Percentiles rank a stretch among this genome's conserved stretches.
These are phyloP conservation scores for Drosophila chauvacae DNA, from an alignment of 1,140 invertebrate species.

Conservation along the genomic window DNA sequence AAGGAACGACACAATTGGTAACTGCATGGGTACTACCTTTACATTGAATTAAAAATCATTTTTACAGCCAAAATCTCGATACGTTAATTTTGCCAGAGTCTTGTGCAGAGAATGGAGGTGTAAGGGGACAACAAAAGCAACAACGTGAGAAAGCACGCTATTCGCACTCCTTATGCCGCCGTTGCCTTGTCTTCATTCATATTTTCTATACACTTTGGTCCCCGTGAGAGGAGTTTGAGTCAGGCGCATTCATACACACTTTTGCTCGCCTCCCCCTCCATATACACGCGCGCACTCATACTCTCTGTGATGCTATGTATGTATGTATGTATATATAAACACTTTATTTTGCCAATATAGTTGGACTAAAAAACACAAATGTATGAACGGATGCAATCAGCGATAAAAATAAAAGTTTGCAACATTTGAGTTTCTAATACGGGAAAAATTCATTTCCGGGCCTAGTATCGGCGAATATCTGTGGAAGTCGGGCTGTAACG, in stretches of 20 bases:
- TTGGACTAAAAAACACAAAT: slow-evolving; percentile 46
- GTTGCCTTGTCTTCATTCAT: slow-evolving; percentile 71
- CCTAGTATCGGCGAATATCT: slow-evolving; percentile 49
- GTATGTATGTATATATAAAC: slow-evolving; percentile 51
- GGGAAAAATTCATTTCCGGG: slow-evolving; percentile 72
- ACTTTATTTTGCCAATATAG: slow-evolving; percentile 41
- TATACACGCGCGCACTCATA: slow-evolving; percentile 23
- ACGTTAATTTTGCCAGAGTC: background rate
- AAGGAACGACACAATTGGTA: background rate
- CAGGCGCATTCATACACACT: slow-evolving; percentile 65
- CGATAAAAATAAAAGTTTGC: slow-evolving; percentile 60
- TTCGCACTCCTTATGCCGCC: slow-evolving; percentile 31
- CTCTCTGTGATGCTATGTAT: slow-evolving; percentile 31
- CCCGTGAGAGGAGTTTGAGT: slow-evolving; percentile 60
- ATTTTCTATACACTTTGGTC: slow-evolving; percentile 77
- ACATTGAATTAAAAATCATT: slow-evolving; percentile 4
- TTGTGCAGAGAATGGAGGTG: slow-evolving; percentile 15
- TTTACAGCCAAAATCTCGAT: background rate
- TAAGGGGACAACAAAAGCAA: slow-evolving; percentile 36
- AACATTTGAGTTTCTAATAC: slow-evolving; percentile 61
- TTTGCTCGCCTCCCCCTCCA: slow-evolving; percentile 12
- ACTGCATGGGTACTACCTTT: background rate
- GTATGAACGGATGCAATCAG: slow-evolving; percentile 39
- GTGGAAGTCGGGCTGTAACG: slow-evolving; percentile 31
- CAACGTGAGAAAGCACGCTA: slow-evolving; percentile 24